Percentiles rank a stretch among this genome's conserved stretches.
Evolutionary conservation across 2,888 invertebrate genomes (phyloP).

Genomic region (Mylabris sibirica): DNA sequence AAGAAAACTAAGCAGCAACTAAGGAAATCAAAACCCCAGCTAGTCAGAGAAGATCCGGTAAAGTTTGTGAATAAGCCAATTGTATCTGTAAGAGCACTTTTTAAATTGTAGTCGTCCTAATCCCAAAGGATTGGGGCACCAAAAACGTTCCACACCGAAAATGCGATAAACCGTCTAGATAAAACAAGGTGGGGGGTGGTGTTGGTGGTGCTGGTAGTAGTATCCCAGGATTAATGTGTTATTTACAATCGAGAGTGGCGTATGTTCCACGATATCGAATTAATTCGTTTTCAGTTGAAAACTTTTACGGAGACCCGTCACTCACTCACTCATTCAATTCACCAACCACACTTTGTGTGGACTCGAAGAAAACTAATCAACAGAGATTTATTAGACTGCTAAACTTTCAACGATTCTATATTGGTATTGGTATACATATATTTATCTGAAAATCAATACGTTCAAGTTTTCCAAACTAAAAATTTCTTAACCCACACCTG

Average conservation of each 20-base stretch:
- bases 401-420: conserved; percentile 39
- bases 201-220: no score
- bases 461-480: neutral
- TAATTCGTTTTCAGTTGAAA: conserved; percentile 50
- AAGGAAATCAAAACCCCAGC: neutral
- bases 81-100: conserved; percentile 40
- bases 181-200: conserved; percentile 52
- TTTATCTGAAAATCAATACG: neutral
- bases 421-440: conserved; percentile 9
- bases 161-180: conserved; percentile 49
- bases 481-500: neutral
- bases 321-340: conserved; percentile 41
- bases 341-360: conserved; percentile 29
- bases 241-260: conserved; percentile 47
- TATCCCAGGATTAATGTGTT: conserved; percentile 51
- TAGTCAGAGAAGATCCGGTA: neutral
- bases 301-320: conserved; percentile 38
- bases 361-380: conserved; percentile 43
- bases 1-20: neutral
- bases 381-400: conserved; percentile 46
- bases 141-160: conserved; percentile 25
- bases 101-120: conserved; percentile 44
- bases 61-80: conserved; percentile 14
- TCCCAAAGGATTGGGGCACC: conserved; percentile 35
- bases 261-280: conserved; percentile 51